Base-by-base conservation (phyloP, 1,140 invertebrate species). In the Arion vulgaris region DNA sequence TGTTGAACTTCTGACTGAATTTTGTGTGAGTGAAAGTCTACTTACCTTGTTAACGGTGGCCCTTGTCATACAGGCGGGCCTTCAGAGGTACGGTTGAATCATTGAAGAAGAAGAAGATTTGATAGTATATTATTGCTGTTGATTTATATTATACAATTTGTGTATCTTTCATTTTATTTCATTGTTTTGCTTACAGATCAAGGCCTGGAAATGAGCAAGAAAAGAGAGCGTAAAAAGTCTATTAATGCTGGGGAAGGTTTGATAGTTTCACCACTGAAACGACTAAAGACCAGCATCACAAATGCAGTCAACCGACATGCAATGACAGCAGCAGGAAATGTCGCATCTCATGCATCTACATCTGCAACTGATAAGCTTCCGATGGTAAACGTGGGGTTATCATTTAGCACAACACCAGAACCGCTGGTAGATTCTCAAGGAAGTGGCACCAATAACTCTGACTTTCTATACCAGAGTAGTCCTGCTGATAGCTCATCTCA, bases 231-330 rank as follows among this genome's bases (percentile, higher is more conserved):
- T 0, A 81, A 39, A 32, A 81, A 74, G 36, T 73, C 80, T 36
- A 0, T 62, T 32, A 53, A 36, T 39, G 15, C 51, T 9, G 49
- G 41, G 11, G 80, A 81, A 1, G 71, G 23, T n/a, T 69, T 81
- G 32, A 74, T 81, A 36, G 49, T 81, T 38, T 13, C 80, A 4
- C 80, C 80, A 36, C 62, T 62, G 7, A 81, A 81, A 34, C 73
- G 39, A 62, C 51, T 81, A 4, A 73, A 74, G 36, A 73, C 80
- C 19, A 74, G 69, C 62, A 81, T 81, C 32, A 81, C 80, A 19
- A 73, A 81, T 39, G 80, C 80, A 34, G 80, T 81, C n/a, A 81
- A 81, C 51, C 51, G 39, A 81, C 80, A 81, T 74, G 80, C 80
- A 57, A 7, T 81, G 39, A n/a, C 41, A 66, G 9, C 19, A 34